These are phyloP conservation scores for Phycodurus eques DNA, from an alignment of 2,113 vertebrate species.

Conservation along the genomic window DNA sequence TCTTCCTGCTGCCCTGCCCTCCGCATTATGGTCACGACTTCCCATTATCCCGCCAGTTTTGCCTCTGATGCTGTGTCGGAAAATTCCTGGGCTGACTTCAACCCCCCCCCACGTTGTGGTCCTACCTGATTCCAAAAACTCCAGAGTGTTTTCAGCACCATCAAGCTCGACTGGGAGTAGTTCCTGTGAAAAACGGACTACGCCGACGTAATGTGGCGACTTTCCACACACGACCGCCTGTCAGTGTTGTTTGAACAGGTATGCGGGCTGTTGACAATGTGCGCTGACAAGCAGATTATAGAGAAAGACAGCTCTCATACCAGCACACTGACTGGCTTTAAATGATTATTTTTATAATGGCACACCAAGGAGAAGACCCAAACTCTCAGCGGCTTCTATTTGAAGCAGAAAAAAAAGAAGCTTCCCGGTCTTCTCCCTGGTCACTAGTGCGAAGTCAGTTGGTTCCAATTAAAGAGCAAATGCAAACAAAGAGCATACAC, in stretches of 20 bases:
- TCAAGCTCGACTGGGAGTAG: constrained; percentile 18
- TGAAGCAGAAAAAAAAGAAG: background rate
- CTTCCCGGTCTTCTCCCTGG: background rate
- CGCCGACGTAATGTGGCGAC: constrained; percentile 47
- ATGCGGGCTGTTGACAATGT: constrained; percentile 49
- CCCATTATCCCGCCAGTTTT: background rate
- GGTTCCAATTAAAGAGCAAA: constrained; percentile 16
- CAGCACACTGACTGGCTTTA: constrained; percentile 28
- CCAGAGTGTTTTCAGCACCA: background rate
- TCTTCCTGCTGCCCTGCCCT: too few relatives aligned
- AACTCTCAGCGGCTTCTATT: constrained; percentile 5
- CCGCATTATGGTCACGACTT: background rate
- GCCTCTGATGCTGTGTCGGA: background rate
- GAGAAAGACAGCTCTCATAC: constrained; percentile 47
- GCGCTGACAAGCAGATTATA: constrained; percentile 58
- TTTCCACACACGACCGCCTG: constrained; percentile 39
- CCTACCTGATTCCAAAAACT: background rate
- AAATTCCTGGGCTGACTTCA: background rate
- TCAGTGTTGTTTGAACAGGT: constrained; percentile 57
- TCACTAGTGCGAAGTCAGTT: constrained; percentile 7
- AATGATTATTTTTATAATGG: constrained; percentile 41
- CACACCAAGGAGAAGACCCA: background rate
- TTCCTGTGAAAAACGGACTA: constrained; percentile 48
- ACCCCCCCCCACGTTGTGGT: background rate
- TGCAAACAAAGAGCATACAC: constrained; percentile 11